Evolutionary conservation across 2,797 vertebrate genomes (phyloP), one percentile per base, ranked within the genome.

Genomic region (Sebastes steindachneri): DNA sequence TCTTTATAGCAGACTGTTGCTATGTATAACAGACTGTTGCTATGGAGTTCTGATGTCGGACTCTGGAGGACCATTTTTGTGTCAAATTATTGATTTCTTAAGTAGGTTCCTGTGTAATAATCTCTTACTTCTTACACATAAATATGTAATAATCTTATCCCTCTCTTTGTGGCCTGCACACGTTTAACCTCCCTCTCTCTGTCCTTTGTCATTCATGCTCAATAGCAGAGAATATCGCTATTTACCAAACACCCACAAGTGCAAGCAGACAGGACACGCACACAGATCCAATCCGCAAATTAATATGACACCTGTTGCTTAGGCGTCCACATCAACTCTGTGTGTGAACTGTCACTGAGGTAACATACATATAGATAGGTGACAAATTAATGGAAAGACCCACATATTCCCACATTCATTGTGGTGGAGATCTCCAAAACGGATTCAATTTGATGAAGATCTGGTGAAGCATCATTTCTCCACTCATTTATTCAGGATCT

Each of bases 191-290:
- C 58, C 11, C 26, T 10, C 7, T 37, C n/a, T 58, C n/a, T 19
- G 28, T 37, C 35, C 10, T 48, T 28, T 62, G 60, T 75, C 62
- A 64, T 62, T 69, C 55, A 28, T 72, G 62, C 57, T 67, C 71
- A 63, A 4, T 4, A 26, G 15, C 60, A 66, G 12, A 53, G 7
- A 60, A 60, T 9, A 19, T 4, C 4, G 6, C 11, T 68, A 51
- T 70, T 75, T 70, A 75, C 72, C 12, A 37, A 74, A 80, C 68
- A 67, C 6, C n/a, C 9, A 7, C 4, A 2, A 58, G 29, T 37
- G 15, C 41, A 41, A 37, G 10, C 29, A n/a, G 11, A 37, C 35
- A 41, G 7, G 17, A 48, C 19, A 51, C 41, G 0, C 23, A 35
- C 41, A 37, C 21, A 21, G 10, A 35, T 33, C 29, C 14, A 71